phyloP scores from a whole-genome alignment of 2,888 invertebrate species.

The Aporophyla lueneburgensis region DNA sequence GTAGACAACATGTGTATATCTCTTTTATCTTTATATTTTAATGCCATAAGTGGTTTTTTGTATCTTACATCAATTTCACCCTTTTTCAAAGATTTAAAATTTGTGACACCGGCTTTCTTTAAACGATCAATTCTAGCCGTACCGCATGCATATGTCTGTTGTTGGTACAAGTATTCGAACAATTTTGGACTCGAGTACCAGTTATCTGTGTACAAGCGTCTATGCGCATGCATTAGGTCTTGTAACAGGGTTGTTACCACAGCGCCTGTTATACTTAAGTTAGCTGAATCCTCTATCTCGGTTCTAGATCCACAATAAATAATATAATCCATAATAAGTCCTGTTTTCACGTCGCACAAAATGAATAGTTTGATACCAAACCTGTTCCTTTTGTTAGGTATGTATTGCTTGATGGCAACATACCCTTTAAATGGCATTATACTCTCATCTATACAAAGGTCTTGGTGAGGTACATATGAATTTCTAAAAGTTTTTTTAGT shows the following conservation, averaged over 20 bases:
- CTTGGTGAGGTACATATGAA: too few relatives aligned
- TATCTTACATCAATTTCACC: background rate
- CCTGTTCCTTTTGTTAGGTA: too few relatives aligned
- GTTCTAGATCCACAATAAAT: too few relatives aligned
- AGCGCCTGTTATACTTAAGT: background rate
- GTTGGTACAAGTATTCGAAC: background rate
- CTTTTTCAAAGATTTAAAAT: conserved; percentile 5
- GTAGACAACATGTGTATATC: conserved; percentile 19
- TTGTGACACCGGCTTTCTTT: background rate
- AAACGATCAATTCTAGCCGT: conserved; percentile 9
- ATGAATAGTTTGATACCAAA: too few relatives aligned
- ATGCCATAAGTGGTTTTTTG: conserved; percentile 8
- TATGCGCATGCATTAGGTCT: conserved; percentile 4
- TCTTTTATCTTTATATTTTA: conserved; percentile 26
- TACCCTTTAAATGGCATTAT: too few relatives aligned
- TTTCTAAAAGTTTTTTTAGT: too few relatives aligned
- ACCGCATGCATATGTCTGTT: conserved; percentile 4
- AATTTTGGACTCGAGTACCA: too few relatives aligned
- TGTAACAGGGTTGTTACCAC: background rate
- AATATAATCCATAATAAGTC: too few relatives aligned
- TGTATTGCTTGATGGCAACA: too few relatives aligned
- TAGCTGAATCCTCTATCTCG: background rate
- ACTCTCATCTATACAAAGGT: too few relatives aligned
- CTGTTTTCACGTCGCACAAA: too few relatives aligned
- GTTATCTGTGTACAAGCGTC: conserved; percentile 6